Evolutionary conservation across 2,113 vertebrate genomes (phyloP), one percentile per base, ranked within the genome.

Genomic region (Periophthalmodon schlosseri): DNA sequence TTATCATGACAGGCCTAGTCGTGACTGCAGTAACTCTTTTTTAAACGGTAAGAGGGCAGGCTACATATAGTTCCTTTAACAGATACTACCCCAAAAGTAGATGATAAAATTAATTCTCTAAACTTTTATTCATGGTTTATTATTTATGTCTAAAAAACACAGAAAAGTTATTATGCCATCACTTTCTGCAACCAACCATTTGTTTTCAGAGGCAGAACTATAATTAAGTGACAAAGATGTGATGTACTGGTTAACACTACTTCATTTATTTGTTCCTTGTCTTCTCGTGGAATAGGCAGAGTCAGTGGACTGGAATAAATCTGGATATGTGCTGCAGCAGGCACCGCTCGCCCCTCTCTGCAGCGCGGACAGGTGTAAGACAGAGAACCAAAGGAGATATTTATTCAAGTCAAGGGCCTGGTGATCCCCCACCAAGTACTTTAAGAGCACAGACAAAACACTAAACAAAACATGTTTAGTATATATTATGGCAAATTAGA

Each of bases 161-260:
- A 20, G 9, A 36, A 24, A 28, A 39, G 63, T 65, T 39, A n/a
- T 65, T 65, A 39, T n/a, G 34, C 34, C 34, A 65, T 65, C 33
- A 39, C 34, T 65, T 65, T 65, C 34, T 39, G 61, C 34, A 5
- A 20, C 33, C 34, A 9, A 39, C 5, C 33, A 39, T 65, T 36
- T 39, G 63, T 65, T 65, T 65, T 6, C 33, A 21, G 34, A 5
- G 34, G 16, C 63, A 11, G 33, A 36, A 65, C 16, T 20, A 39
- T 44, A 65, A 65, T 12, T 39, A 65, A 65, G 63, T 65, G 63
- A 65, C 63, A 65, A n/a, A 39, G 18, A n/a, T 44, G 34, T 65
- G 34, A 65, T 65, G 36, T 20, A 65, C 63, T 39, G 28, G 33
- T 65, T 65, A 44, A 39, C 34, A 20, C 63, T n/a, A n/a, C 33